phyloP scores from a whole-genome alignment of 2,888 invertebrate genomes.

The Acleris emargana region DNA sequence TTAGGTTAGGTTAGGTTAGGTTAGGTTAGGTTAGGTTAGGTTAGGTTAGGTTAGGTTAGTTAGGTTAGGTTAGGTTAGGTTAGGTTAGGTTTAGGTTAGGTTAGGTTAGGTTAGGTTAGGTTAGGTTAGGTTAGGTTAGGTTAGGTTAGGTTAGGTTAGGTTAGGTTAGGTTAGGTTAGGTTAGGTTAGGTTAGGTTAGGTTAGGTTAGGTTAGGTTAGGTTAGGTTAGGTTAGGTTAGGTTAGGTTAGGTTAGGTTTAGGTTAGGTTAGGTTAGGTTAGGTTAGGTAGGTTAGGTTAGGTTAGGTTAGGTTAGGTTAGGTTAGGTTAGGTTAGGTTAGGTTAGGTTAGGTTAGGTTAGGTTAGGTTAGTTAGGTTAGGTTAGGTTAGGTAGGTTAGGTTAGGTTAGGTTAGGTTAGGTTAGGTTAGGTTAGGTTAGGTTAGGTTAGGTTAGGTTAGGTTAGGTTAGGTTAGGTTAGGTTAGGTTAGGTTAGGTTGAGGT shows the following conservation, averaged over 20 bases:
- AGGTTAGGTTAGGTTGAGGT: slow-evolving; percentile 10
- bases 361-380: slow-evolving; percentile 8
- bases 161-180: slow-evolving; percentile 15
- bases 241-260: slow-evolving; percentile 15
- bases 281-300: too few species aligned
- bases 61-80: slow-evolving; percentile 15
- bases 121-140: slow-evolving; percentile 15
- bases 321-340: slow-evolving; percentile 15
- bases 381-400: too few species aligned
- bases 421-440: slow-evolving; percentile 10
- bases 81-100: too few species aligned
- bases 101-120: slow-evolving; percentile 15
- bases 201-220: slow-evolving; percentile 15
- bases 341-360: slow-evolving; percentile 15
- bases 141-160: slow-evolving; percentile 15
- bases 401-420: too few species aligned
- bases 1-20: slow-evolving; percentile 15
- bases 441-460: slow-evolving; percentile 10
- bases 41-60: slow-evolving; percentile 15
- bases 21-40: slow-evolving; percentile 15
- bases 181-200: slow-evolving; percentile 15
- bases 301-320: slow-evolving; percentile 15
- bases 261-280: too few species aligned
- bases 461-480: slow-evolving; percentile 8
- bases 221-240: slow-evolving; percentile 15